phyloP scores from a whole-genome alignment of 2,113 vertebrate genomes.

The Saguinus midas region DNA sequence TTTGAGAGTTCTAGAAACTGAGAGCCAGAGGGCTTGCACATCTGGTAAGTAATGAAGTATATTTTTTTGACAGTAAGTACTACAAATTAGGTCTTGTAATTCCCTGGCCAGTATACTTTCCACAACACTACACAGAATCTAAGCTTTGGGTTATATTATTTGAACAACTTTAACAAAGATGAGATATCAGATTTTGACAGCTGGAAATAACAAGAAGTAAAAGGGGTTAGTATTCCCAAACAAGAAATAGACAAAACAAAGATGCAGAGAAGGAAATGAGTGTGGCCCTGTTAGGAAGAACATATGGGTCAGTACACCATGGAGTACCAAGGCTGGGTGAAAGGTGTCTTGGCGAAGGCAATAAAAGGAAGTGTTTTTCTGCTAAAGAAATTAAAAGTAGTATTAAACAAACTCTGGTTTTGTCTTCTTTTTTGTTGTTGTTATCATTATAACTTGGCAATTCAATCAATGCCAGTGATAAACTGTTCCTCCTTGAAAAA shows the following conservation, averaged over 20 bases:
- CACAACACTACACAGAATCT: neutral
- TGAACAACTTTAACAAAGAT: constrained; percentile 43
- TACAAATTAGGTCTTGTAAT: constrained; percentile 21
- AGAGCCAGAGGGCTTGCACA: neutral
- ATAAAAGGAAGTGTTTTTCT: neutral
- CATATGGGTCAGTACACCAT: neutral
- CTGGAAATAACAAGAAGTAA: constrained; percentile 16
- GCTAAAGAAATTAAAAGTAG: neutral
- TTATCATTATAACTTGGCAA: neutral
- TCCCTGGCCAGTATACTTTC: neutral
- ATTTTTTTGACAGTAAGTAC: neutral
- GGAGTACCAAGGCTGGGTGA: neutral
- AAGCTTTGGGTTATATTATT: constrained; percentile 27
- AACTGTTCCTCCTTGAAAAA: neutral
- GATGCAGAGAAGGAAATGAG: neutral
- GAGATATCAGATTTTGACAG: constrained; percentile 37
- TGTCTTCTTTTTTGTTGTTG: neutral
- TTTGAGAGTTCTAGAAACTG: constrained; percentile 5
- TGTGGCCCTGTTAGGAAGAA: neutral
- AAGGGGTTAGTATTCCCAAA: neutral
- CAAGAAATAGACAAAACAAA: constrained; percentile 16
- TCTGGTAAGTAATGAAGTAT: neutral
- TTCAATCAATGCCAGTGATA: neutral
- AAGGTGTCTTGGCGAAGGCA: neutral
- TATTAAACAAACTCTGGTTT: neutral